Evolutionary conservation across 2,113 vertebrate species (phyloP).

Genomic region (Capreolus pygargus): DNA sequence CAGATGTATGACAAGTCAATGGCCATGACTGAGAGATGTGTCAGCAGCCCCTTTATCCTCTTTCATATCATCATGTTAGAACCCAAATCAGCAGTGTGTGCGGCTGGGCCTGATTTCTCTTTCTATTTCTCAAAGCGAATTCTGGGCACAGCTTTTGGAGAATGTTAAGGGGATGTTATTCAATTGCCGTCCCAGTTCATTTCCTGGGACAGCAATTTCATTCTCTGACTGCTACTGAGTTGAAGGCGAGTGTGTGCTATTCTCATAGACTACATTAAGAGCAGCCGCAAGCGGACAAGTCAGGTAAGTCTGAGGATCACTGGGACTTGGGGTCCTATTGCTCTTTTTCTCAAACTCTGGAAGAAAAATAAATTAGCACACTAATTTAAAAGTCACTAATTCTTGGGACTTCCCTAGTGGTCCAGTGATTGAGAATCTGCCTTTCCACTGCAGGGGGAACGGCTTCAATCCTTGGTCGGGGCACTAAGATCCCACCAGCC

Average conservation of each 20-base stretch:
- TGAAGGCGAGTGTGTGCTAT: neutral
- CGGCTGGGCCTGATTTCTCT: conserved; percentile 41
- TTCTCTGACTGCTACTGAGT: conserved; percentile 42
- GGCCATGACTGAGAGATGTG: conserved; percentile 56
- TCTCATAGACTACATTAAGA: conserved; percentile 15
- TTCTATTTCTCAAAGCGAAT: conserved; percentile 44
- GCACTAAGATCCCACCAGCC: neutral
- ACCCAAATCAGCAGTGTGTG: conserved; percentile 27
- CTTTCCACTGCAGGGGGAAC: neutral
- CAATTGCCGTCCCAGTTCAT: neutral
- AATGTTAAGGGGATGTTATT: conserved; percentile 56
- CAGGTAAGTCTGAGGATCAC: neutral
- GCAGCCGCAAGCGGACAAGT: neutral
- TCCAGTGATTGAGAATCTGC: neutral
- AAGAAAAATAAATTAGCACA: neutral
- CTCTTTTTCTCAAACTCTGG: neutral
- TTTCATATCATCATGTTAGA: conserved; percentile 46
- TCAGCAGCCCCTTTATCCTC: conserved; percentile 56
- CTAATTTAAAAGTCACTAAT: conserved; percentile 2
- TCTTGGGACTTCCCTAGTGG: neutral
- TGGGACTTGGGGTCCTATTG: neutral
- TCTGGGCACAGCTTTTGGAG: conserved; percentile 45
- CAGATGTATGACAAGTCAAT: conserved; percentile 41
- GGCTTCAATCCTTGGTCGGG: neutral
- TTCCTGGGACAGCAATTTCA: conserved; percentile 44